Percentiles rank a stretch among this genome's conserved stretches.
Evolutionary conservation across 2,113 vertebrate genomes (phyloP).

Genomic region (Typhlomys cinereus): DNA sequence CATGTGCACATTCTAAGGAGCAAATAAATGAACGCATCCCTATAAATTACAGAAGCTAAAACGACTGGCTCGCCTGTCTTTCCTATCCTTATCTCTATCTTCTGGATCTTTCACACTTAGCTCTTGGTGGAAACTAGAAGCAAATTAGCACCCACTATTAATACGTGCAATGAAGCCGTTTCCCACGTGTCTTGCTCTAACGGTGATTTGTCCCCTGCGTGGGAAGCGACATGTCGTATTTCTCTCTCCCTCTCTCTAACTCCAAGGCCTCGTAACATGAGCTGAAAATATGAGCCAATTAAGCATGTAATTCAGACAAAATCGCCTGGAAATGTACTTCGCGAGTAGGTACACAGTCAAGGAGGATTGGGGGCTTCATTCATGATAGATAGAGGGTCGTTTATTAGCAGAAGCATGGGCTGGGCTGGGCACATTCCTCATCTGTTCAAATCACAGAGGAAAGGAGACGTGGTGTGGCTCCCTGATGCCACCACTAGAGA

Average conservation of each 20-base stretch:
- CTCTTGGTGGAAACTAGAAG: not conserved
- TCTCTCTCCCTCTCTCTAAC: slow-evolving; percentile 26
- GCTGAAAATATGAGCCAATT: slow-evolving; percentile 71
- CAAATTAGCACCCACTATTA: not conserved
- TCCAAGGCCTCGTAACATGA: slow-evolving; percentile 48
- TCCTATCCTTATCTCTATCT: not conserved
- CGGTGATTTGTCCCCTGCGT: not conserved
- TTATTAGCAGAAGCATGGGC: slow-evolving; percentile 56
- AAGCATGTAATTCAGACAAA: slow-evolving; percentile 70
- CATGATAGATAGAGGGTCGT: slow-evolving; percentile 27
- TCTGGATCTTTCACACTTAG: not conserved
- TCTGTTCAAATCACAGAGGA: slow-evolving; percentile 41
- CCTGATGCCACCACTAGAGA: not conserved
- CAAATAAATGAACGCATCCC: not conserved
- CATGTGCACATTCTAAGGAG: not conserved
- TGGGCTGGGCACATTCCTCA: not conserved
- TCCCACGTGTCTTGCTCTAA: not conserved
- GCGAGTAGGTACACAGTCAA: slow-evolving; percentile 62
- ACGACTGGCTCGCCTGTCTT: not conserved
- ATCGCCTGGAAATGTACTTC: slow-evolving; percentile 63
- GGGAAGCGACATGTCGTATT: slow-evolving; percentile 24
- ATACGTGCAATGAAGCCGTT: not conserved
- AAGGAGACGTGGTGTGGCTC: slow-evolving; percentile 9
- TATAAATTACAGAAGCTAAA: not conserved
- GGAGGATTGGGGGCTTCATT: slow-evolving; percentile 60